These are phyloP conservation scores for Drosophila neotestacea DNA, from an alignment of 2,888 invertebrate genomes.

Conservation along the genomic window DNA sequence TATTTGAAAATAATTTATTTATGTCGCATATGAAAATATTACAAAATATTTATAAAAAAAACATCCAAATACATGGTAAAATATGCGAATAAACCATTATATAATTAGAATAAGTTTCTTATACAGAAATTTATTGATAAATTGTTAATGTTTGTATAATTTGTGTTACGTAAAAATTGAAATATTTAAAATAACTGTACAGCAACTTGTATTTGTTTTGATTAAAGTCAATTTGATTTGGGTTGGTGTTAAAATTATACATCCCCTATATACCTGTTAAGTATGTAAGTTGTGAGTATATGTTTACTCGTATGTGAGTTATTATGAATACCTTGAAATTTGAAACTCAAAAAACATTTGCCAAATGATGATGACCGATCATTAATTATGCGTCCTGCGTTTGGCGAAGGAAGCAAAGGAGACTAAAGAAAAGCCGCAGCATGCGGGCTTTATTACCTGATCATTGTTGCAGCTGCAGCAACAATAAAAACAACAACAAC, in stretches of 20 bases:
- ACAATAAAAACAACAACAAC: background rate
- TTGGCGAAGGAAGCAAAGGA: background rate
- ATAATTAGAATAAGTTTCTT: no score
- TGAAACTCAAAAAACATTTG: slow-evolving; percentile 40
- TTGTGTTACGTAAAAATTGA: no score
- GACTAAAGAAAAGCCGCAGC: slow-evolving; percentile 7
- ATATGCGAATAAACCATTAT: no score
- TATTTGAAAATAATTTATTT: no score
- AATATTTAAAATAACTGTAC: no score
- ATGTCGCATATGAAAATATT: no score
- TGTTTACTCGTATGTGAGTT: background rate
- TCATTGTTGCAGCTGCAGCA: slow-evolving; percentile 19
- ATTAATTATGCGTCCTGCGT: slow-evolving; percentile 47
- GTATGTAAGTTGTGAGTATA: background rate
- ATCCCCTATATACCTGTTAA: background rate
- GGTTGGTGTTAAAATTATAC: background rate
- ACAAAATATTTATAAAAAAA: no score
- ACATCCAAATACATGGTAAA: no score
- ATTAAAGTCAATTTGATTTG: background rate
- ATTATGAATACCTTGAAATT: slow-evolving; percentile 37
- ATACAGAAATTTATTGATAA: no score
- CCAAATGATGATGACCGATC: slow-evolving; percentile 52
- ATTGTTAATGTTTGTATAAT: no score
- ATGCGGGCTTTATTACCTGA: slow-evolving; percentile 22
- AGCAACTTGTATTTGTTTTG: background rate